A percentile compares a stretch with the other conserved stretches of the same genome.
Evolutionary conservation across 1,140 invertebrate genomes (phyloP).

Genomic region (Caenorhabditis latens): DNA sequence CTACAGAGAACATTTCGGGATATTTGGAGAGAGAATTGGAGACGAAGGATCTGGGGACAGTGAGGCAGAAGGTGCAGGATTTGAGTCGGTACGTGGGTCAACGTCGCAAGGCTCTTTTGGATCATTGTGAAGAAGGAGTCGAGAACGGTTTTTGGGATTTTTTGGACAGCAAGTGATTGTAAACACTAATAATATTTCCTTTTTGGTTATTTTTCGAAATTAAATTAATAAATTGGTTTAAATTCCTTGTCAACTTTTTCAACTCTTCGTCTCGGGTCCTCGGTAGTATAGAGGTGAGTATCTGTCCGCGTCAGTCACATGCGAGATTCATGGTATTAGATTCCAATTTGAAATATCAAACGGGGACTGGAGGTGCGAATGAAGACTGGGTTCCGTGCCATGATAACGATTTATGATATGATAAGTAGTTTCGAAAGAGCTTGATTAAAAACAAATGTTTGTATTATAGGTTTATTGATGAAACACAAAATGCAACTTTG

Average conservation of each 20-base stretch:
- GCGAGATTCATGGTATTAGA: slow-evolving; percentile 71
- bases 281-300: slow-evolving; percentile 73
- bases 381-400: too few relatives aligned
- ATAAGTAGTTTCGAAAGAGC: too few relatives aligned
- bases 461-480: too few relatives aligned
- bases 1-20: slow-evolving; percentile 94
- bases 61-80: slow-evolving; percentile 93
- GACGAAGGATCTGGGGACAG: slow-evolving; percentile 91
- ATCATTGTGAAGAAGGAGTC: slow-evolving; percentile 97
- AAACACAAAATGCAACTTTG: too few relatives aligned
- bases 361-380: too few relatives aligned
- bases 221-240: too few relatives aligned
- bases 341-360: slow-evolving; percentile 42
- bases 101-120: slow-evolving; percentile 90
- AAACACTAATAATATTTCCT: too few relatives aligned
- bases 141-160: slow-evolving; percentile 93
- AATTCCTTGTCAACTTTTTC: too few relatives aligned
- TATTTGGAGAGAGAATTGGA: slow-evolving; percentile 97
- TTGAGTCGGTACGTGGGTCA: slow-evolving; percentile 99
- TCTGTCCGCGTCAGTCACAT: slow-evolving; percentile 72
- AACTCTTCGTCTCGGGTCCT: slow-evolving; percentile 20
- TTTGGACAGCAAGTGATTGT: too few relatives aligned
- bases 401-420: too few relatives aligned
- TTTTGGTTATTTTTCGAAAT: too few relatives aligned
- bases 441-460: too few relatives aligned